phyloP scores from a whole-genome alignment of 2,113 vertebrate genomes.

The zebrafish (Danio rerio) region DNA sequence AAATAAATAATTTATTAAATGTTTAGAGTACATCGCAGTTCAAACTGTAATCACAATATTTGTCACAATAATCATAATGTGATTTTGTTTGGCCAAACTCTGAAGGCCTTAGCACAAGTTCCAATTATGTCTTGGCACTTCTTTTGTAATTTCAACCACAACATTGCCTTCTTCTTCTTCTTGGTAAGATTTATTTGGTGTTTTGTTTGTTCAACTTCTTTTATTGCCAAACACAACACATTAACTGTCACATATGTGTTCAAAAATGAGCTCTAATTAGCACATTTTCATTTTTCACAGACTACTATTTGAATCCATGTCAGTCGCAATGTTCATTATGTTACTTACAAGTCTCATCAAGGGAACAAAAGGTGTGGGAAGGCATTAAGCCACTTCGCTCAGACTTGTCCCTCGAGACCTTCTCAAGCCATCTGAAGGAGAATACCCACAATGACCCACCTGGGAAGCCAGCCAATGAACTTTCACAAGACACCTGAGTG shows the following conservation, averaged over 20 bases:
- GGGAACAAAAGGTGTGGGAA: not conserved
- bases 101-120: not conserved
- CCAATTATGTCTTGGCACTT: not conserved
- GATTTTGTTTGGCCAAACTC: not conserved
- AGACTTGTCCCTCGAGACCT: not conserved
- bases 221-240: not conserved
- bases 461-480: slow-evolving; percentile 3
- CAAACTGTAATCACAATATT: not conserved
- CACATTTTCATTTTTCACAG: not conserved
- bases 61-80: not conserved
- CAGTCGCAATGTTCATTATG: not conserved
- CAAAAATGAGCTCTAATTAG: not conserved
- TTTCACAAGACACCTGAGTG: slow-evolving; percentile 20
- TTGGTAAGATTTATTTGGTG: not conserved
- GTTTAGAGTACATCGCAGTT: too few relatives aligned
- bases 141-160: not conserved
- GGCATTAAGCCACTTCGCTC: not conserved
- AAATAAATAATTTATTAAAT: too few relatives aligned
- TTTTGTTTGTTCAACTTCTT: not conserved
- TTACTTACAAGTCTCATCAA: not conserved
- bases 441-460: slow-evolving; percentile 20
- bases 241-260: not conserved
- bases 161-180: not conserved
- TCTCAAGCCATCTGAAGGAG: slow-evolving; percentile 15
- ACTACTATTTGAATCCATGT: not conserved